These are phyloP conservation scores for Exocentrus adspersus DNA, from an alignment of 2,888 invertebrate genomes.

Conservation along the genomic window DNA sequence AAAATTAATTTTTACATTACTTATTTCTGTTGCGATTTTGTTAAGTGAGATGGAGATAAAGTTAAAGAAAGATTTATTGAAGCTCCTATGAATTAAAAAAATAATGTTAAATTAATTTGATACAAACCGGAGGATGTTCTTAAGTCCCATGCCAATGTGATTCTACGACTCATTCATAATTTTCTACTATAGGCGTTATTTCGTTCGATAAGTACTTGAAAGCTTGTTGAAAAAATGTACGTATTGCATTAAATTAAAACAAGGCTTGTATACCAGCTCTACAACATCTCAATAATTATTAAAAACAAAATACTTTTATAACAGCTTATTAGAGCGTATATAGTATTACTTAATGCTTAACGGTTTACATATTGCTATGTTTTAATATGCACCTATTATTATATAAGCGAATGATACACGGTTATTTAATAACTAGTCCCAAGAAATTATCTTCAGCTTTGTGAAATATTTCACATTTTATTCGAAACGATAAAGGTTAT, in stretches of 20 bases:
- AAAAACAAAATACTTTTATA: slow-evolving; percentile 10
- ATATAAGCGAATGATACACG: background rate
- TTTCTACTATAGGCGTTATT: no score
- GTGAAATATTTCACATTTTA: background rate
- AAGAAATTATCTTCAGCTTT: slow-evolving; percentile 7
- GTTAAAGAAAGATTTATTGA: no score
- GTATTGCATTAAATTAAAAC: background rate
- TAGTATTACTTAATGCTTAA: slow-evolving; percentile 4
- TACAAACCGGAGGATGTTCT: no score
- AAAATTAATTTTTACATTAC: no score
- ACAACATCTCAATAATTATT: background rate
- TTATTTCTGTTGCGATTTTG: no score
- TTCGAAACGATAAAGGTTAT: background rate
- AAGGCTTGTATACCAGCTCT: slow-evolving; percentile 1
- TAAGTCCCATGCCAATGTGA: no score
- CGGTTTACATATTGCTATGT: slow-evolving; percentile 9
- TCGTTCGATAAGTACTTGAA: no score
- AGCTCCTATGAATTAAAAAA: no score
- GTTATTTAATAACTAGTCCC: slow-evolving; percentile 6
- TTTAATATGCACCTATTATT: slow-evolving; percentile 10
- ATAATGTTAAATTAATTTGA: no score
- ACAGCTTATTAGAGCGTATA: slow-evolving; percentile 15
- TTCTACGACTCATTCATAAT: no score
- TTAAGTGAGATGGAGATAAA: no score
- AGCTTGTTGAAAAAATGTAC: slow-evolving; percentile 6